Base-by-base conservation (phyloP, 2,888 invertebrate genomes). In the Ormyrus nitidulus region DNA sequence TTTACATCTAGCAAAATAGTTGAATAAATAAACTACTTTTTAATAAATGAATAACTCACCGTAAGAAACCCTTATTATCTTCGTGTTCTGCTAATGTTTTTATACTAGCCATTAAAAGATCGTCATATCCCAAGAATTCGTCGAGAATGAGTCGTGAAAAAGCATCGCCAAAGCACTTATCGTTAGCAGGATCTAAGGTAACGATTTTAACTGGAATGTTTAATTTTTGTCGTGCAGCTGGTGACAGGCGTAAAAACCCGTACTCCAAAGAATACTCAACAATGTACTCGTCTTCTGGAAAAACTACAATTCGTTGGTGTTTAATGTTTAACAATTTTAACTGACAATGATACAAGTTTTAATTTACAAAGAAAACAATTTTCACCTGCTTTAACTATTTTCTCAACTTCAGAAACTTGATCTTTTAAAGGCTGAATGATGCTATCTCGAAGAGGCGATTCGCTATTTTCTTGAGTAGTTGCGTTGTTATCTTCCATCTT, bases 251-350 rank as follows among this genome's bases (percentile, higher is more conserved):
- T 51, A 99, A 92, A 89, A 99, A 97, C 0, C 99, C 99, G 90
- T 99, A 99, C 90, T 99, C 98, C 84, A 99, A 91, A 0, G 99
- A 97, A 92, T 99, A 99, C 91, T 99, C 99, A 2, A 99, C 96
- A 68, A 99, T 98, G 90, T 99, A 99, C 88, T 97, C 96, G 87
- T 98, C 98, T 86, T 97, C 97, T 89, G 94, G 91, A 93, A 93
- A 94, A 71, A 93, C 92, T 93, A 85, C 80, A 86, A 87, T 66
- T 81, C 56, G 76, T 81, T 82, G 44, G 82, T 82, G 34, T 65
- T 80, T 76, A 83, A 80, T 79, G 48, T 49, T n/a, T 69, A 58
- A 72, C 7, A 61, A 71, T 46, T 53, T 34, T 34, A 34, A 13
- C 13, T 58, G 9, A 9, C 8, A 5, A 51, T 44, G 5, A 13